Evolutionary conservation across 1,140 invertebrate species (phyloP).

Genomic region (Chymomyza costata): DNA sequence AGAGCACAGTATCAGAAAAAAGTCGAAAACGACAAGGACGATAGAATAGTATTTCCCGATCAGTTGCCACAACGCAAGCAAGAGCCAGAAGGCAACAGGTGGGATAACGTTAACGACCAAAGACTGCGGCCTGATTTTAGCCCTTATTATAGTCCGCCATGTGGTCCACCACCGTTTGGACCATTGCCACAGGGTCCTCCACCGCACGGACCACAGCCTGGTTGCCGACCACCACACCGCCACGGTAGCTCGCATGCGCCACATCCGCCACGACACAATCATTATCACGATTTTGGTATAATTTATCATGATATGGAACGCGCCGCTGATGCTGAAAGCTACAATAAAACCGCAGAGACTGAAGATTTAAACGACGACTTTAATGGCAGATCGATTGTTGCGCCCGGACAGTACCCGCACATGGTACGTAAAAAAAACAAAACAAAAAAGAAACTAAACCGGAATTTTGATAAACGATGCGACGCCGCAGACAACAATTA

Average conservation of each 20-base stretch:
- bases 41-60: neutral
- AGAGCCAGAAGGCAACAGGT: constrained; percentile 32
- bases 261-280: neutral
- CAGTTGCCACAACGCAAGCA: constrained; percentile 15
- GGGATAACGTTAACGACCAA: constrained; percentile 27
- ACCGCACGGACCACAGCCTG: constrained; percentile 19
- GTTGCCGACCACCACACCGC: neutral
- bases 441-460: constrained; percentile 20
- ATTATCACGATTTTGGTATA: constrained; percentile 28
- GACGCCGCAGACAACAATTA: constrained; percentile 9
- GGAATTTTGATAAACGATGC: constrained; percentile 22
- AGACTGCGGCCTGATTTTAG: constrained; percentile 30
- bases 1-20: constrained; percentile 19
- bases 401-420: constrained; percentile 54
- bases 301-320: constrained; percentile 36
- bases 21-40: constrained; percentile 2
- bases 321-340: constrained; percentile 20
- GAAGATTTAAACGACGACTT: constrained; percentile 49
- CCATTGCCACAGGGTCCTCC: constrained; percentile 23
- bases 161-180: constrained; percentile 18
- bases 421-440: constrained; percentile 43
- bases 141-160: constrained; percentile 35
- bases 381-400: constrained; percentile 51
- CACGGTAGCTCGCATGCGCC: neutral
- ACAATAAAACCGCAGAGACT: constrained; percentile 33